Conservation (phyloP, 2,113 vertebrate genomes). For the Hyaena hyaena region DNA sequence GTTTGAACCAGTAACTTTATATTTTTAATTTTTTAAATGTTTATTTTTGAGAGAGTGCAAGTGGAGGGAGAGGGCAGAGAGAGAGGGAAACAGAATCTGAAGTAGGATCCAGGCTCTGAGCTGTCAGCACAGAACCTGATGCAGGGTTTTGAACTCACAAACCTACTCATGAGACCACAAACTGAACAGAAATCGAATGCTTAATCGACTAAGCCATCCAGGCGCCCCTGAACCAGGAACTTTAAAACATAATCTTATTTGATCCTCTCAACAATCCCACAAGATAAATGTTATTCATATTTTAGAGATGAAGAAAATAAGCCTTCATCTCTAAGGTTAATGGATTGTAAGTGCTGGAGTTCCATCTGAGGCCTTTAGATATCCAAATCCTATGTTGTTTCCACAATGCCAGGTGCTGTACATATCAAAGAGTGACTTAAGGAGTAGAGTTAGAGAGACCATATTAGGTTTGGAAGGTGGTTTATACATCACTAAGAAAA, state of each 20-base stretch:
- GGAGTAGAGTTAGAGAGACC: neutral
- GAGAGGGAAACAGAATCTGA: too few relatives aligned
- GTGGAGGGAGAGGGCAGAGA: too few relatives aligned
- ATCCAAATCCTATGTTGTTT: neutral
- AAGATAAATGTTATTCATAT: neutral
- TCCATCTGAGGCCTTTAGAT: neutral
- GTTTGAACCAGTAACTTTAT: neutral
- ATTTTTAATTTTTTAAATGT: neutral
- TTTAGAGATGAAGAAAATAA: constrained; percentile 4
- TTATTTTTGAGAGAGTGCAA: too few relatives aligned
- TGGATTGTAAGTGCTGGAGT: neutral
- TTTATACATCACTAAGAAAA: neutral
- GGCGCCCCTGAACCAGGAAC: neutral
- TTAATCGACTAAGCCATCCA: too few relatives aligned
- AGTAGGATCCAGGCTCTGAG: too few relatives aligned
- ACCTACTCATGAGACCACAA: too few relatives aligned
- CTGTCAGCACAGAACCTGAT: too few relatives aligned
- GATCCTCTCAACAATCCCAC: constrained; percentile 2
- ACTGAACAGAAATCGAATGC: too few relatives aligned
- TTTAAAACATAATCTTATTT: constrained; percentile 38
- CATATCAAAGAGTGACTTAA: neutral
- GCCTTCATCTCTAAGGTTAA: neutral
- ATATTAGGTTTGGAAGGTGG: neutral
- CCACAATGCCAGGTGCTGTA: neutral
- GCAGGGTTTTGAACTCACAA: too few relatives aligned